Evolutionary conservation across 2,113 vertebrate species (phyloP), one percentile per base, ranked within the genome.

Genomic region (Urocynchramus pylzowi): DNA sequence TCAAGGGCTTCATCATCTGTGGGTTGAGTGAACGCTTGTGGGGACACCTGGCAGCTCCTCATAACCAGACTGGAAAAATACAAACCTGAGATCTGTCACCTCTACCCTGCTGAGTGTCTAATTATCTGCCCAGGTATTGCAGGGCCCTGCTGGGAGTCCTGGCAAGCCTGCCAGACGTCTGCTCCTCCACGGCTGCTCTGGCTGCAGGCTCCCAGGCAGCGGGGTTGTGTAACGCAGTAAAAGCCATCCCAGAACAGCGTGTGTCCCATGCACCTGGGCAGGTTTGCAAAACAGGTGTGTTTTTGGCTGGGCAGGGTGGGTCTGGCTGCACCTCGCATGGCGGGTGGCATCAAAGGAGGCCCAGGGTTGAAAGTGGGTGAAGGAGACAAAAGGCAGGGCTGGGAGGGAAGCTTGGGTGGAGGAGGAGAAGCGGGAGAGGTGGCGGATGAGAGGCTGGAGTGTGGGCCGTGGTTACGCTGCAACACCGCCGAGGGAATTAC

Each of bases 381-480:
- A 89, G 93, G 77, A 97, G 93, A 97, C 96, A 97, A 96, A 95
- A 95, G 95, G 89, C 73, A 95, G 96, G 95, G 95, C 27, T 96
- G 95, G 94, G 92, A 97, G 84, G 41, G 69, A 94, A 97, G 96
- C 97, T 85, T 95, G 95, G 97, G 97, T 19, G 95, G 97, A 95
- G 95, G 65, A 93, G 2, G 18, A 96, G 94, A 94, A 95, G 86
- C 37, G 11, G 89, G 87, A 97, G 82, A 95, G 90, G 87, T 93
- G 79, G 79, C 31, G 28, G 92, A 93, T 41, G 93, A 95, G 91
- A 96, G 82, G 92, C 73, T 74, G 93, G 14, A 75, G 90, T 81
- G 88, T 87, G 92, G 91, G 87, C 41, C 18, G 45, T 1, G 23
- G 73, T 27, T 17, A 45, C 17, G 1, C 77, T 68, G 75, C 88